A percentile compares a stretch with the other conserved stretches of the same genome.
Conservation (phyloP, 2,113 vertebrate species). For the Tangachromis dhanisi region DNA sequence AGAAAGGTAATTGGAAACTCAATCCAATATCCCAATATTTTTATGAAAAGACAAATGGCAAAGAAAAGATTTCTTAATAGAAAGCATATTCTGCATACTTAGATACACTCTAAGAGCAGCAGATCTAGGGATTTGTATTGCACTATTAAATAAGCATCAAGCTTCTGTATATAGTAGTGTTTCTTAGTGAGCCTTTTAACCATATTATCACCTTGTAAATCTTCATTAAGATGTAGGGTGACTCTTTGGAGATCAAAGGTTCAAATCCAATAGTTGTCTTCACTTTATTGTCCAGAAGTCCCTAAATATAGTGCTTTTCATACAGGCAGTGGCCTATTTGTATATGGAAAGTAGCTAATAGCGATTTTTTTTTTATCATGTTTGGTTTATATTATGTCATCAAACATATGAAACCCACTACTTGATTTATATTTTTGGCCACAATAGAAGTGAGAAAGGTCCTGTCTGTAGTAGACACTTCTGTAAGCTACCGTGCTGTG, state of each 20-base stretch:
- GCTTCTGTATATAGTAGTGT: background rate
- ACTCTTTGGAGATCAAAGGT: background rate
- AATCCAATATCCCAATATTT: background rate
- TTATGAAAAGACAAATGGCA: background rate
- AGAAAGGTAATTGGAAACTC: background rate
- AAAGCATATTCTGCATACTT: background rate
- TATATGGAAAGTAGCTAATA: background rate
- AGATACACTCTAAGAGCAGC: background rate
- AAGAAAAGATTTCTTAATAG: background rate
- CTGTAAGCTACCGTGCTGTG: background rate
- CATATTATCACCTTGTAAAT: constrained; percentile 22
- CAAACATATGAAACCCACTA: background rate
- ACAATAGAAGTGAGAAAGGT: background rate
- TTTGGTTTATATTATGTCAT: background rate
- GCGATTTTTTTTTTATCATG: background rate
- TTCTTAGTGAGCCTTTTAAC: background rate
- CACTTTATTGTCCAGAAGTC: background rate
- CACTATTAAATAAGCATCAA: background rate
- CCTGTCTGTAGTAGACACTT: background rate
- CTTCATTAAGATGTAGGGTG: background rate
- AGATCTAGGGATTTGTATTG: background rate
- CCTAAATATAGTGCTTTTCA: background rate
- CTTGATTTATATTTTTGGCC: background rate
- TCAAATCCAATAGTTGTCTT: background rate
- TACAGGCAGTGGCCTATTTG: background rate